Base-by-base conservation (phyloP, 2,888 invertebrate species). In the Bhutanitis thaidina region DNA sequence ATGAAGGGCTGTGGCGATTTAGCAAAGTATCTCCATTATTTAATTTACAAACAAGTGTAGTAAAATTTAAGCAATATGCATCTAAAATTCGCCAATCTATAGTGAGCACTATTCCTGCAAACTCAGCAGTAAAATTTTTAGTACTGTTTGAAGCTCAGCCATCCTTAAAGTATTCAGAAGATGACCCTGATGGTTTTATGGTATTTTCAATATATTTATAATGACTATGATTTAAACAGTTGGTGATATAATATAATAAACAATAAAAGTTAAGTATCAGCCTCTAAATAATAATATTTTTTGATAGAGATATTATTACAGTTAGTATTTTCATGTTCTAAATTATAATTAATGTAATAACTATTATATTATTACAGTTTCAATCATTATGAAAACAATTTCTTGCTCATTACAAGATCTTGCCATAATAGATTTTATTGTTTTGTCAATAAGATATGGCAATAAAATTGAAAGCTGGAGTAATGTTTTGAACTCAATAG, bases 31-130 rank as follows among this genome's bases (percentile, higher is more conserved):
- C 90, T 5, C 87, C 88, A 4, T 58, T 90, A 46, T 69, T 74
- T 52, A 78, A 82, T 52, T 70, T 90, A 43, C 65, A 76, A 34
- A 84, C 82, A 49, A 61, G 56, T 57, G 59, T 69, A 27, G 59
- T 85, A 1, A 88, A 80, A 64, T 56, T 89, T 7, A 90, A 90
- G 56, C 81, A 84, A 54, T 90, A 87, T 65, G 78, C 80, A 1
- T 63, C 80, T 0, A 87, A 83, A 69, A 73, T 89, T 34, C 77
- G 79, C 32, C 88, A 87, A 63, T 64, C 72, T 3, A 54, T 90
- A 12, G 77, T 77, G 2, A 72, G 75, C 45, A 62, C 68, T 10
- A 68, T 80, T 3, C 56, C 72, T 43, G 61, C 68, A 2, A 76
- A 69, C 46, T 62, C 74, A 3, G 60, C 72, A 7, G 52, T 64